Conservation (phyloP, 2,888 invertebrate species). For the Yponomeuta plumbellus region DNA sequence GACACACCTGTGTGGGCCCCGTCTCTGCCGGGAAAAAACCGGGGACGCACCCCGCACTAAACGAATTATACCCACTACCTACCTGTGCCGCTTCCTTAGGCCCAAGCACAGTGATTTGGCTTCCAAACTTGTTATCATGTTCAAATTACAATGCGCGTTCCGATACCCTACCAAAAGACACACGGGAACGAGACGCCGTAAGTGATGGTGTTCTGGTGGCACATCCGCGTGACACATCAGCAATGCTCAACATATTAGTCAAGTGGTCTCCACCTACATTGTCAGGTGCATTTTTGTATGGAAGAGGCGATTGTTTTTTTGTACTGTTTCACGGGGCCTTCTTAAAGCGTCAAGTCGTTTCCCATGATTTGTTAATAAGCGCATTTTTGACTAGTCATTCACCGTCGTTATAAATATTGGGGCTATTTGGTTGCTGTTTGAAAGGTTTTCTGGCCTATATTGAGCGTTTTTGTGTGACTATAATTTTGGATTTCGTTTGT, state of each 20-base stretch:
- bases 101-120: conserved; percentile 24
- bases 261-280: conserved; percentile 72
- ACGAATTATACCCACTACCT: conserved; percentile 74
- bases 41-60: conserved; percentile 69
- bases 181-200: background rate
- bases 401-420: conserved; percentile 59
- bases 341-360: conserved; percentile 62
- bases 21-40: conserved; percentile 50
- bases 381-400: conserved; percentile 56
- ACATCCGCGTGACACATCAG: conserved; percentile 36
- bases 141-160: conserved; percentile 34
- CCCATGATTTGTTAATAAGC: conserved; percentile 60
- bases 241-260: conserved; percentile 71
- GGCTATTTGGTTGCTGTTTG: conserved; percentile 36
- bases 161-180: background rate
- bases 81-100: conserved; percentile 54
- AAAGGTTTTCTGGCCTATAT: conserved; percentile 38
- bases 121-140: conserved; percentile 20
- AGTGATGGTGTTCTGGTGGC: background rate
- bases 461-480: background rate
- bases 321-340: conserved; percentile 52
- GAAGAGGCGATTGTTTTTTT: conserved; percentile 66
- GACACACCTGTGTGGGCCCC: conserved; percentile 72
- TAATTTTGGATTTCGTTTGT: background rate
- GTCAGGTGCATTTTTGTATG: conserved; percentile 76